phyloP scores from a whole-genome alignment of 2,113 vertebrate species.

The Cromileptes altivelis region DNA sequence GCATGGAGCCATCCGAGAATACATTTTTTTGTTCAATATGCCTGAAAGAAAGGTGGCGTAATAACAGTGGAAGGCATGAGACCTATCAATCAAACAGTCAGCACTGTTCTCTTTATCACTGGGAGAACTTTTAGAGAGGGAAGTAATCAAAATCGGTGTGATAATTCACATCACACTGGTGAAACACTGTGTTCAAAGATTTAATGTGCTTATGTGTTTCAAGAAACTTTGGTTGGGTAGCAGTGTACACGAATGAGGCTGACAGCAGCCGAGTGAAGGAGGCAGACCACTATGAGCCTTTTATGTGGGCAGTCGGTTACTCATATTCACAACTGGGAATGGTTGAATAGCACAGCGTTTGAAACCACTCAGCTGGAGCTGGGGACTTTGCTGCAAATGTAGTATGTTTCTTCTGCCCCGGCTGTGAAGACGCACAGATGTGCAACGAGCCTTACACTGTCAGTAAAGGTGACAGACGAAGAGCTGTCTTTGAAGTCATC shows the following conservation, averaged over 20 bases:
- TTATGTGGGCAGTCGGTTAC: background rate
- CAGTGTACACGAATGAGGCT: background rate
- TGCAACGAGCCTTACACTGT: background rate
- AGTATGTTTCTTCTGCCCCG: background rate
- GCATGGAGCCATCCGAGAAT: conserved; percentile 37
- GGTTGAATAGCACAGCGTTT: conserved; percentile 30
- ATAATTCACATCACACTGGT: background rate
- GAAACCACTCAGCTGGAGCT: conserved; percentile 1
- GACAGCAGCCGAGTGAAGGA: conserved; percentile 10
- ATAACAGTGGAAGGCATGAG: conserved; percentile 11
- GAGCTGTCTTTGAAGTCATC: background rate
- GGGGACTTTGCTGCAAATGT: background rate
- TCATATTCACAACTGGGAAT: conserved; percentile 40
- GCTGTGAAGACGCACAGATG: background rate
- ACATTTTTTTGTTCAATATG: conserved; percentile 32
- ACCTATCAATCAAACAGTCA: background rate
- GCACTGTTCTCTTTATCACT: background rate
- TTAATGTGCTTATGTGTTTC: background rate
- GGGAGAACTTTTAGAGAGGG: conserved; percentile 16
- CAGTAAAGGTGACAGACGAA: background rate
- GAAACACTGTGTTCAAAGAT: background rate
- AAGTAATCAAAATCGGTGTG: background rate
- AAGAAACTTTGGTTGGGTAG: conserved; percentile 9
- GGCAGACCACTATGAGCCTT: background rate
- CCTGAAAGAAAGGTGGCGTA: conserved; percentile 34